Conservation (phyloP, 1,140 invertebrate species). For the Achatina immaculata region DNA sequence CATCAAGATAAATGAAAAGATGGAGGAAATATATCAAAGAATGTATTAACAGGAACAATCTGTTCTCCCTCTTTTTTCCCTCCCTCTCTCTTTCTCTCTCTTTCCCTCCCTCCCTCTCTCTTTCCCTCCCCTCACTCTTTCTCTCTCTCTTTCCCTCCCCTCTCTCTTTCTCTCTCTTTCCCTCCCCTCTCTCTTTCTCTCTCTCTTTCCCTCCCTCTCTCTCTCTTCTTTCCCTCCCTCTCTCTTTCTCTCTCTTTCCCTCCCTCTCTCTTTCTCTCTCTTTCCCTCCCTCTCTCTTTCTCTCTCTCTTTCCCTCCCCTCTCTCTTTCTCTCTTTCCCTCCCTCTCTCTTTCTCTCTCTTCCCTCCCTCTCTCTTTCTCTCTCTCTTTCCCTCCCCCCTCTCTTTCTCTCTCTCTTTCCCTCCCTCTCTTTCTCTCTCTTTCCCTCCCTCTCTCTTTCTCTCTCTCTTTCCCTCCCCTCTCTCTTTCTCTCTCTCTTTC, state of each 20-base stretch:
- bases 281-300: background rate
- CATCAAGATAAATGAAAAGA: too few relatives aligned
- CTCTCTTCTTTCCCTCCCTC: background rate
- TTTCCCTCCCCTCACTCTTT: too few relatives aligned
- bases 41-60: too few relatives aligned
- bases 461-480: background rate
- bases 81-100: too few relatives aligned
- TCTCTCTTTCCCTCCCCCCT: background rate
- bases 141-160: too few relatives aligned
- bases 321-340: background rate
- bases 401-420: slow-evolving; percentile 26
- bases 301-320: background rate
- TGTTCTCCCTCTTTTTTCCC: background rate
- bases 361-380: background rate
- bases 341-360: background rate
- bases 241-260: background rate
- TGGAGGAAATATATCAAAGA: too few relatives aligned
- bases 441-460: slow-evolving; percentile 9
- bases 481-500: slow-evolving; percentile 17
- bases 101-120: too few relatives aligned
- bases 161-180: too few relatives aligned
- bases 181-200: too few relatives aligned
- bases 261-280: slow-evolving; percentile 18
- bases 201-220: background rate
- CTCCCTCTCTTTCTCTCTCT: slow-evolving; percentile 25